Evolutionary conservation across 2,888 invertebrate genomes (phyloP), one percentile per base, ranked within the genome.

Genomic region (Watsonalla cultraria): DNA sequence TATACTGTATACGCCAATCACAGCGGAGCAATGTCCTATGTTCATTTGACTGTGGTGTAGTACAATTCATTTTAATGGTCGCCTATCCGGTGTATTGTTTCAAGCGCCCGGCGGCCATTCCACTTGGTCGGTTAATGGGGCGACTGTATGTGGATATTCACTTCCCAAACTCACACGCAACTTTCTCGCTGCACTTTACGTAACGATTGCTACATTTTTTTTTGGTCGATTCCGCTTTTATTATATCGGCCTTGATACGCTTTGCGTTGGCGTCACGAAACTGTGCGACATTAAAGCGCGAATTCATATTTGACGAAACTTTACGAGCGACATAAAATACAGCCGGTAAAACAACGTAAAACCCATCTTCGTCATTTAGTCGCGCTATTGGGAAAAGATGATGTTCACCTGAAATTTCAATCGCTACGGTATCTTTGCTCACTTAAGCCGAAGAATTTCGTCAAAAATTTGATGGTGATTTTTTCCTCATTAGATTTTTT

Each of bases 251-350:
- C 85, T 85, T 85, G 84, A 72, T 79, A 74, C 72, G 69, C 58
- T 74, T 77, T 73, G 71, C 70, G 74, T 64, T 60, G 66, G 74
- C 71, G 74, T 74, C 75, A 79, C 72, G 70, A 80, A 79, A 78
- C 71, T 76, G 66, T 71, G 65, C 75, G 74, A 68, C 64, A 61
- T 55, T 60, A 46, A 60, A 62, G 71, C 66, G 69, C 65, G 74
- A 80, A 79, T 78, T 82, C 65, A 77, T 78, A 78, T 78, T 84
- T 80, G 76, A 76, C 77, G 81, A 82, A 82, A 83, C 70, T 62
- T 47, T 50, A 55, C 58, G 64, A 74, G 56, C 59, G 64, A 74
- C 74, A 72, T 74, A 66, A 65, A 65, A 58, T 56, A 58, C 58
- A 49, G 55, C 47, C 52, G 53, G 60, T 74, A 76, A 64, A 70